Base-by-base conservation (phyloP, 2,797 vertebrate species). In the Leptatherina wallacei region DNA sequence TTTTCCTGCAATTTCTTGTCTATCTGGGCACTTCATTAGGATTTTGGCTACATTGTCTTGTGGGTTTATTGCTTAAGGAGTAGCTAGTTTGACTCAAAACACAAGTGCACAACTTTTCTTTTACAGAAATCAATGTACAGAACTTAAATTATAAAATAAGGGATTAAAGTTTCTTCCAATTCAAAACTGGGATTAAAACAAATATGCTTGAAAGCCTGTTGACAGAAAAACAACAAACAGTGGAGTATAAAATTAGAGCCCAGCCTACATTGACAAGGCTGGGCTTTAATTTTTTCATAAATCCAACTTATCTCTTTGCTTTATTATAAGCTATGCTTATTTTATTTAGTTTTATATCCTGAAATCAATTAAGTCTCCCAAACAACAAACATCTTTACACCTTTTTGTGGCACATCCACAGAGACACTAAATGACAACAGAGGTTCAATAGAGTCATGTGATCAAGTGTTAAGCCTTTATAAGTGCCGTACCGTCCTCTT, bases 1-100 rank as follows among this genome's bases (percentile, higher is more conserved):
- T 92, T 90, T 92, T 87, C 81, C 87, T 88, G 85, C 84, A 85
- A 85, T 87, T 85, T 86, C 81, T 85, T 69, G 78, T 87, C 73
- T 82, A 70, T 92, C 84, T 88, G 82, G 81, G 49, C 75, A 84
- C 75, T 86, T 92, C 88, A 90, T 93, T 92, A 91, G 85, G 81
- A 86, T 73, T 85, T 86, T 80, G 75, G 71, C 79, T 78, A 3
- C 61, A 63, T 35, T 81, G 83, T 74, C 77, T 82, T 54, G 74
- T 80, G 76, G 62, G 65, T 76, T 61, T 68, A 51, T 79, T 67
- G 68, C 64, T 85, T 33, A 51, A 67, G 63, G 70, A 84, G 42
- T 24, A 65, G 67, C 73, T 77, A 61, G 22, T 63, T 73, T 61
- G 67, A 83, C 78, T 82, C 47, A 66, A 68, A 79, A 78, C 60